These are phyloP conservation scores for Sipha maydis DNA, from an alignment of 2,888 invertebrate species.

Conservation along the genomic window DNA sequence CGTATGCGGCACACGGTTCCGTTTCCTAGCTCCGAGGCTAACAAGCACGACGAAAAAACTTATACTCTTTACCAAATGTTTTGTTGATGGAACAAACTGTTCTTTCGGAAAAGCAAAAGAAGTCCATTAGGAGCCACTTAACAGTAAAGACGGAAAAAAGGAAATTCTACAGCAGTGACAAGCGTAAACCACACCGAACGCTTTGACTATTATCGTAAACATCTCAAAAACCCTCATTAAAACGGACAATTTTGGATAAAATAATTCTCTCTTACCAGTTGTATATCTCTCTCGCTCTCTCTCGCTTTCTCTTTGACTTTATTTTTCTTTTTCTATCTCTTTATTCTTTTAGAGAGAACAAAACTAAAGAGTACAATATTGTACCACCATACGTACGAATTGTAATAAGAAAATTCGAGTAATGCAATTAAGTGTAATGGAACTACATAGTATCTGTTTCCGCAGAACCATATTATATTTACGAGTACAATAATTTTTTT, in stretches of 20 bases:
- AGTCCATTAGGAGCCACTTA: slow-evolving; percentile 52
- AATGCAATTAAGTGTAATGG: neutral
- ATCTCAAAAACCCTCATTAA: slow-evolving; percentile 35
- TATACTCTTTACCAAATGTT: slow-evolving; percentile 7
- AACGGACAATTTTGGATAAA: slow-evolving; percentile 25
- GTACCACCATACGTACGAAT: neutral
- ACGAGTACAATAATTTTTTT: neutral
- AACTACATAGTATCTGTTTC: neutral
- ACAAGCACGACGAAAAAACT: neutral
- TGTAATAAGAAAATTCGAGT: neutral
- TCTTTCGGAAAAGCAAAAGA: slow-evolving; percentile 21
- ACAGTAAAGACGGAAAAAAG: slow-evolving; percentile 25
- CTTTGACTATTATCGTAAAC: slow-evolving; percentile 44
- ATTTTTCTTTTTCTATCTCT: neutral
- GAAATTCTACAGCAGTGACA: slow-evolving; percentile 16
- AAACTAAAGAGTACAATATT: neutral
- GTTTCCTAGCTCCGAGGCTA: neutral
- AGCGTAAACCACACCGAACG: slow-evolving; percentile 24
- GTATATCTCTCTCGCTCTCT: neutral
- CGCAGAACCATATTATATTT: neutral
- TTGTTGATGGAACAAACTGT: neutral
- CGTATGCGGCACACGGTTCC: neutral
- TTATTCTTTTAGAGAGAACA: neutral
- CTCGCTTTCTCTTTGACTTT: neutral
- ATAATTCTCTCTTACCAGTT: neutral